A percentile compares a stretch with the other conserved stretches of the same genome.
These are phyloP conservation scores for Caenorhabditis virilis DNA, from an alignment of 2,888 invertebrate genomes.

Conservation along the genomic window DNA sequence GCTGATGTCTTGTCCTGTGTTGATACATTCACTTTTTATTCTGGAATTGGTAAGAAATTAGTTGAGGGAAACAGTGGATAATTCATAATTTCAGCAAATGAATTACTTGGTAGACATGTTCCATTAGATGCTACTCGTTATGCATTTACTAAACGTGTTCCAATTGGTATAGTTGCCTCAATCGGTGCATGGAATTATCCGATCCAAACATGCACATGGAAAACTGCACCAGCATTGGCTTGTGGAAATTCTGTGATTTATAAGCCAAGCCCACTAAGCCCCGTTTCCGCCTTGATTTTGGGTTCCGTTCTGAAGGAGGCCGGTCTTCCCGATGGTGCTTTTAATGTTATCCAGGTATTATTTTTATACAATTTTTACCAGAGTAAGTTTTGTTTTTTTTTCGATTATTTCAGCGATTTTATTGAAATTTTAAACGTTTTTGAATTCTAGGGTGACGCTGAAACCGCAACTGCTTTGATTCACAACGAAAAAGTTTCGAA, in stretches of 20 bases:
- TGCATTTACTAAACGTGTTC: constrained; percentile 72
- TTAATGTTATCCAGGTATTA: constrained; percentile 73
- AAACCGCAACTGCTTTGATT: constrained; percentile 71
- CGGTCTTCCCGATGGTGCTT: constrained; percentile 73
- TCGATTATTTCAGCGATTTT: too few species aligned
- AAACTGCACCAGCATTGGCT: constrained; percentile 72
- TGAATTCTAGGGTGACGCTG: constrained; percentile 72
- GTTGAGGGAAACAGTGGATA: too few species aligned
- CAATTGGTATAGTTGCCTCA: constrained; percentile 73
- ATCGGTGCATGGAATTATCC: constrained; percentile 75
- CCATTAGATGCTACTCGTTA: constrained; percentile 70
- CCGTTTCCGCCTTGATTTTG: constrained; percentile 72
- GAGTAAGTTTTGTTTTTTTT: too few species aligned
- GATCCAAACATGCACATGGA: constrained; percentile 73
- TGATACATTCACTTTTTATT: constrained; percentile 73
- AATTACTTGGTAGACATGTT: constrained; percentile 70
- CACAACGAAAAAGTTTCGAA: constrained; percentile 71
- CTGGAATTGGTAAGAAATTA: too few species aligned
- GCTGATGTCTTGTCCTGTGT: constrained; percentile 73
- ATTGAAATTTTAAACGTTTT: too few species aligned
- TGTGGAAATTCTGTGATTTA: constrained; percentile 74
- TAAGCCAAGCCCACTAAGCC: constrained; percentile 73
- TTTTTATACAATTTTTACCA: too few species aligned
- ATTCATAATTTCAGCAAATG: too few species aligned
- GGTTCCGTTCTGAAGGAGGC: constrained; percentile 72